These are phyloP conservation scores for Parazoanthus darwini DNA, from an alignment of 92 coral and sea anemone species.

Conservation along the genomic window DNA sequence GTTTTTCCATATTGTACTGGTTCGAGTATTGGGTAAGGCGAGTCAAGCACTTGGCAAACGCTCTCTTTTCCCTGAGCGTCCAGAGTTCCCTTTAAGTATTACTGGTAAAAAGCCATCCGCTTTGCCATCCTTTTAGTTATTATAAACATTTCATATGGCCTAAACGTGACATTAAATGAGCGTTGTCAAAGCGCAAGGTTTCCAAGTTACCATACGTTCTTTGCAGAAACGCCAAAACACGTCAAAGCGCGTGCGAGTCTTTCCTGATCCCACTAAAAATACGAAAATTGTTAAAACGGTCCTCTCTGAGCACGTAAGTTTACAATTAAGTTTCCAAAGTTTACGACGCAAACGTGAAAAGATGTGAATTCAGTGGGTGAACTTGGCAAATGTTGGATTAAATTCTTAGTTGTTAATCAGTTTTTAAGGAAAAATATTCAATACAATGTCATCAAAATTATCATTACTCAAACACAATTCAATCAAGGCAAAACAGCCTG, in stretches of 20 bases:
- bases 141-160: not conserved
- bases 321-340: not conserved
- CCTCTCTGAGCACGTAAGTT: not conserved
- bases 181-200: slow-evolving; percentile 4
- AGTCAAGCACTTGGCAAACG: not conserved
- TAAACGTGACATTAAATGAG: not conserved
- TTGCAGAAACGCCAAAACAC: slow-evolving; percentile 4
- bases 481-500: not conserved
- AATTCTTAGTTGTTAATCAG: not conserved
- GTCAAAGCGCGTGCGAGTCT: not conserved
- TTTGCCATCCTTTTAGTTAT: not conserved
- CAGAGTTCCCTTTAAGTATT: not conserved
- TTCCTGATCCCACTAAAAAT: not conserved
- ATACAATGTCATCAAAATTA: not conserved
- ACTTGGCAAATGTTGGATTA: not conserved
- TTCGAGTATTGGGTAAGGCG: not conserved
- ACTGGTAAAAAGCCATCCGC: not conserved
- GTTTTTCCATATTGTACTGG: slow-evolving; percentile 14
- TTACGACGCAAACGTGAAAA: not conserved
- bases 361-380: not conserved
- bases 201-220: slow-evolving; percentile 1
- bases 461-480: not conserved
- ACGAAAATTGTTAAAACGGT: not conserved
- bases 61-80: not conserved
- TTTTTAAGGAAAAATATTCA: not conserved